A percentile compares a stretch with the other conserved stretches of the same genome.
Evolutionary conservation across 64 coral and sea anemone genomes (phyloP).

Genomic region (Dendronephthya gigantea): DNA sequence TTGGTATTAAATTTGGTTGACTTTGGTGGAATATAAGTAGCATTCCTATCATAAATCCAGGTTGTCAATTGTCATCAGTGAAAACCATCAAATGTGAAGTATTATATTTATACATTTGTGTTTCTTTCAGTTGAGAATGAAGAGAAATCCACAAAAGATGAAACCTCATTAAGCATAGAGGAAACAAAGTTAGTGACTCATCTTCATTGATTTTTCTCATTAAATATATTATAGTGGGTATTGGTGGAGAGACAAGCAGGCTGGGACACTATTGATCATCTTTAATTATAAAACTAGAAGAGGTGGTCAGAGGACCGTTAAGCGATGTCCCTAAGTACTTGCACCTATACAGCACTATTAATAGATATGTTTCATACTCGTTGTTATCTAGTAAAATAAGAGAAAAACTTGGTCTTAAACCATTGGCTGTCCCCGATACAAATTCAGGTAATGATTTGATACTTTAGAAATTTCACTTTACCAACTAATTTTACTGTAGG

Average conservation of each 20-base stretch:
- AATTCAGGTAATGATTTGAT: conserved; percentile 17
- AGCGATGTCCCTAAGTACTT: no score
- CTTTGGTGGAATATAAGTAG: no score
- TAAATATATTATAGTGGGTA: neutral
- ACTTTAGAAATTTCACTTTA: neutral
- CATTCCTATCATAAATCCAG: no score
- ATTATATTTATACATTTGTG: neutral
- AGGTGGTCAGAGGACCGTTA: no score
- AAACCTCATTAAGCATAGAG: conserved; percentile 70
- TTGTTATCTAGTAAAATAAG: conserved; percentile 46
- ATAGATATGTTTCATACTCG: neutral
- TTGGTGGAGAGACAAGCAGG: no score
- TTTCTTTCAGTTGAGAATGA: neutral
- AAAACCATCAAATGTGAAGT: neutral
- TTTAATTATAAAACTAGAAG: no score
- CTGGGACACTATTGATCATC: no score
- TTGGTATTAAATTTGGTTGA: no score
- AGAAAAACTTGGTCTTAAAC: conserved; percentile 63
- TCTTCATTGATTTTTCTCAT: neutral
- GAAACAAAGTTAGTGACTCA: conserved; percentile 75
- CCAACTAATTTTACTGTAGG: no score
- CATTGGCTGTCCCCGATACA: conserved; percentile 30
- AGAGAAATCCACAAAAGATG: conserved; percentile 39
- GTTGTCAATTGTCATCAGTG: no score
- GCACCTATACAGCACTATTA: no score